Percentiles rank a stretch among this genome's conserved stretches.
Conservation (phyloP, 2,888 invertebrate species). For the Dasysyrphus albostriatus region DNA sequence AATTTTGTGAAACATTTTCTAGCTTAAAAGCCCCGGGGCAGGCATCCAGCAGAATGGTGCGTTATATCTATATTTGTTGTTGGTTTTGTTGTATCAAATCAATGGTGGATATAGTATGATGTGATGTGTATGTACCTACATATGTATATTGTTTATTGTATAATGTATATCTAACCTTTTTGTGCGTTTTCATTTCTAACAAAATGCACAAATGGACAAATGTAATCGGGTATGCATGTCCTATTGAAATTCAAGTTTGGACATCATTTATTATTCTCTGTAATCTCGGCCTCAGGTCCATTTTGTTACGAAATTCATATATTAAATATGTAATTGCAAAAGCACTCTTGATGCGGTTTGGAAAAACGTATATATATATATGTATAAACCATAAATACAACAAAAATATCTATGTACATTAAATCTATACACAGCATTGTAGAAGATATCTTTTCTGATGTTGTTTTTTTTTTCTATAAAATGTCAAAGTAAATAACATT, state of each 20-base stretch:
- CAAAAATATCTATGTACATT: background rate
- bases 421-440: background rate
- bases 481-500: conserved; percentile 22
- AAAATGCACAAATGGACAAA: conserved; percentile 67
- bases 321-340: conserved; percentile 78
- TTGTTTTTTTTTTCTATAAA: conserved; percentile 4
- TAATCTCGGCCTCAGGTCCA: conserved; percentile 77
- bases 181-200: conserved; percentile 60
- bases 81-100: conserved; percentile 18
- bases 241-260: conserved; percentile 78
- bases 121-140: too few relatives aligned
- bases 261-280: conserved; percentile 79
- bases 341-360: conserved; percentile 65
- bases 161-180: conserved; percentile 43
- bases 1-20: conserved; percentile 65
- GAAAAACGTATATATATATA: background rate
- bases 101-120: conserved; percentile 1
- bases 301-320: conserved; percentile 78
- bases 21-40: conserved; percentile 46
- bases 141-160: background rate
- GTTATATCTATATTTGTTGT: conserved; percentile 33
- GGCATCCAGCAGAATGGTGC: conserved; percentile 9
- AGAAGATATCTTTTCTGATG: background rate
- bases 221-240: conserved; percentile 71
- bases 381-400: background rate